Conservation (phyloP, 2,113 vertebrate genomes). For the Cynopterus brachyotis region DNA sequence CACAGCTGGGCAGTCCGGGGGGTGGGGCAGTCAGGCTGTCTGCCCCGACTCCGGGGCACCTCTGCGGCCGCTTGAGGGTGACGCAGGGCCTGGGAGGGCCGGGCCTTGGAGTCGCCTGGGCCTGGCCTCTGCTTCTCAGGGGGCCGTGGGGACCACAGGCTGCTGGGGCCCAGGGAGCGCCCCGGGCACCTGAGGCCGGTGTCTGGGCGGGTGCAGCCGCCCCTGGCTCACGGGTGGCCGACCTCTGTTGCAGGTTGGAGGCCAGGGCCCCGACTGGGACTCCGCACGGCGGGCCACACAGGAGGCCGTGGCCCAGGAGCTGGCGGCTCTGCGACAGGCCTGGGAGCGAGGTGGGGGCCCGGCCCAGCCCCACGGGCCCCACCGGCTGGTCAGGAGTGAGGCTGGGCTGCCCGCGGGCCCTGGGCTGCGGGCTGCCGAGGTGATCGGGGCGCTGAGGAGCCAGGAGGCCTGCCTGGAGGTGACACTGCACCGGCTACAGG, state of each 20-base stretch:
- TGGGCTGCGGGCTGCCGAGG: background rate
- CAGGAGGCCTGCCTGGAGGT: constrained; percentile 49
- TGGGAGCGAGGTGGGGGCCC: background rate
- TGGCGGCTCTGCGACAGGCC: background rate
- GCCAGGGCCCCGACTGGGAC: background rate
- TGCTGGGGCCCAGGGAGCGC: background rate
- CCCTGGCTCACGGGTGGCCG: background rate
- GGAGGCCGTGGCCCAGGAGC: background rate
- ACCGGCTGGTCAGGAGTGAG: constrained; percentile 53
- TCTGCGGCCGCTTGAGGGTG: too few relatives aligned
- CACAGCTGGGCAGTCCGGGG: background rate
- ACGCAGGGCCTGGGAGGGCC: background rate
- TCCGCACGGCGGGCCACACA: accelerated
- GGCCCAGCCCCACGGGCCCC: background rate
- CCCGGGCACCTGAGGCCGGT: background rate
- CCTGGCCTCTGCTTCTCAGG: background rate
- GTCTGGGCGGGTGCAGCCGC: background rate
- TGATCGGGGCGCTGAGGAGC: background rate
- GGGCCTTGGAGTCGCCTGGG: accelerated
- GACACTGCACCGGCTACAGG: background rate
- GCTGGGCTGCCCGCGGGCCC: accelerated
- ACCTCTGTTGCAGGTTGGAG: background rate
- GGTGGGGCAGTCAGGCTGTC: background rate
- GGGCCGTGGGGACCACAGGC: background rate
- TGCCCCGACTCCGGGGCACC: accelerated